Base-by-base conservation (phyloP, 2,113 vertebrate genomes). In the Lophochroa leadbeateri region DNA sequence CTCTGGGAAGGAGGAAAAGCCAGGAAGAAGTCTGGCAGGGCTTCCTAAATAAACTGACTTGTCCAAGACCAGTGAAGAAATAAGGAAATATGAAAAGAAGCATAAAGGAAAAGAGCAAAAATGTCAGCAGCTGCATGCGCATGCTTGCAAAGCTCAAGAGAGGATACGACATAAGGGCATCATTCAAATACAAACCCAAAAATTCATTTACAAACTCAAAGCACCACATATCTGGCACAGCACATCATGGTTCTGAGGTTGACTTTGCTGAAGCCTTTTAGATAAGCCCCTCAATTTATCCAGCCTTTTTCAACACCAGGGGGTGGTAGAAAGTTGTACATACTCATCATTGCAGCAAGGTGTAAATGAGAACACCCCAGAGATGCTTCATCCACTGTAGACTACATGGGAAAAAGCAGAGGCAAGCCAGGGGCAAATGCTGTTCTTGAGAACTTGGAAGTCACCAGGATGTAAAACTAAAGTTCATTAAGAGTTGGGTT, bases 101-200 rank as follows among this genome's bases (percentile, higher is more conserved):
- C 52, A 88, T 23, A 39, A 89, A 50, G 39, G 17, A 84, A 86
- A 88, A 89, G 79, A 89, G 77, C 35, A 69, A 88, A 93, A 92
- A 85, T 17, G 43, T 85, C 39, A 90, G 79, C 93, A 95, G 96
- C 96, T 96, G 91, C 94, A 97, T 97, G 97, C 98, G 98, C 94
- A 96, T 97, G 98, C 97, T 96, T 82, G 69, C 82, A 93, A 81
- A 89, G 70, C 79, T 80, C 29, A 33, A 16, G 39, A 53, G 4
- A 57, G 65, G 41, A 7, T 72, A 76, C 67, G 75, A 47, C 17
- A 9, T 24, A 93, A 85, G 41, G 47, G 87, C 44, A 63, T 76
- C 92, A 89, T 52, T 88, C 94, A 88, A 96, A 96, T 35, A 94
- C 67, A 88, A 96, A 92, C 2, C 29, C 25, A 79, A 95, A 94